phyloP scores from a whole-genome alignment of 2,888 invertebrate species.

The Noctua fimbriata region DNA sequence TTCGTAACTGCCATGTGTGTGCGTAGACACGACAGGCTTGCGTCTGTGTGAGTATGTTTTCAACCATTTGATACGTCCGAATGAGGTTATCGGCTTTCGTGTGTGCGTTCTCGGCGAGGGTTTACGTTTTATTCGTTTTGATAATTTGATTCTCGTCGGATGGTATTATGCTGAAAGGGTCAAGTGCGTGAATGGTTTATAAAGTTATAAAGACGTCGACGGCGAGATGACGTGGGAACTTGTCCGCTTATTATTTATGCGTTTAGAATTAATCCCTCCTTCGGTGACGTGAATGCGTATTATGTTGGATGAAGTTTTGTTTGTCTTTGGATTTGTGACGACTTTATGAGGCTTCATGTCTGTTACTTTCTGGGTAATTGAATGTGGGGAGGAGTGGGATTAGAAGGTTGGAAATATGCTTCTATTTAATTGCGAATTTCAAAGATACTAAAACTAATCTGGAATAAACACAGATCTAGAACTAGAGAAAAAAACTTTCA shows the following conservation, averaged over 20 bases:
- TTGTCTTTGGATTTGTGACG: conserved; percentile 55
- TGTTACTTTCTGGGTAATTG: conserved; percentile 37
- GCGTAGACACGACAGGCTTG: conserved; percentile 50
- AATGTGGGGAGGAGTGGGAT: conserved; percentile 20
- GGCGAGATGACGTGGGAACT: conserved; percentile 85
- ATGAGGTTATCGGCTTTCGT: conserved; percentile 81
- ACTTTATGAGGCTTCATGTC: conserved; percentile 25
- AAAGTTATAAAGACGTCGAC: conserved; percentile 87
- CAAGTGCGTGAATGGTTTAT: conserved; percentile 86
- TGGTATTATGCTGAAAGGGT: conserved; percentile 84
- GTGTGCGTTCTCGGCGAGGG: conserved; percentile 75
- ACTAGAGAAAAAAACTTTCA: neutral
- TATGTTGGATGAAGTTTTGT: conserved; percentile 57
- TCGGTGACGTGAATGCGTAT: conserved; percentile 64
- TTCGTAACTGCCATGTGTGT: conserved; percentile 60
- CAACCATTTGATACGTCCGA: conserved; percentile 79
- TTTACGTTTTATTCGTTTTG: conserved; percentile 83
- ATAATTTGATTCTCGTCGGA: conserved; percentile 82
- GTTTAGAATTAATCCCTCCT: conserved; percentile 70
- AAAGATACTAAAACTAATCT: too few relatives aligned
- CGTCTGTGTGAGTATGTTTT: conserved; percentile 71
- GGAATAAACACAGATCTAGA: neutral
- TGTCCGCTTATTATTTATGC: conserved; percentile 78
- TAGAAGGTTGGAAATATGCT: neutral
- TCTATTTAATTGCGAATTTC: neutral